Evolutionary conservation across 2,113 vertebrate genomes (phyloP).

Genomic region (Urocynchramus pylzowi): DNA sequence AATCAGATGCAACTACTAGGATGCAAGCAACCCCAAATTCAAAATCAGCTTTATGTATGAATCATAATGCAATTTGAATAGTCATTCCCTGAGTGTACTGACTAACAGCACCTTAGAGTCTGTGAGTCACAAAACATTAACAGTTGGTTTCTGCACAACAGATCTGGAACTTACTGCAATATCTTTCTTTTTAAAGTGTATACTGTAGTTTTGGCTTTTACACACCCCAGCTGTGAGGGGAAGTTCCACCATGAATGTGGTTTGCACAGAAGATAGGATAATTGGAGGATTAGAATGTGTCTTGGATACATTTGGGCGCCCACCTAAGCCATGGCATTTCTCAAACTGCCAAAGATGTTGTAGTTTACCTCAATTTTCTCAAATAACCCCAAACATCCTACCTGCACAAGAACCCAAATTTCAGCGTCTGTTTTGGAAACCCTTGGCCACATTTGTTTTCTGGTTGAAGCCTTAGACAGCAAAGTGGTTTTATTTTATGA

Average conservation of each 20-base stretch:
- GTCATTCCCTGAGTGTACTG: neutral
- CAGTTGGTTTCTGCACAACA: neutral
- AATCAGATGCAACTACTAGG: neutral
- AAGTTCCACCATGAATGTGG: neutral
- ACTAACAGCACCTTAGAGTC: neutral
- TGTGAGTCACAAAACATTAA: neutral
- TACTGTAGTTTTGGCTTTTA: neutral
- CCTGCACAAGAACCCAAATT: neutral
- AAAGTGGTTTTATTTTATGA: neutral
- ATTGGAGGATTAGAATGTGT: fast-evolving
- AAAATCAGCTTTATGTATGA: neutral
- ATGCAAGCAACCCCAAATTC: neutral
- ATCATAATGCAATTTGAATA: neutral
- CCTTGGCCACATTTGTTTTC: neutral
- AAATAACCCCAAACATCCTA: neutral
- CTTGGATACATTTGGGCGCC: neutral
- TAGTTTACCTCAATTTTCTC: neutral
- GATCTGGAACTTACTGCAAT: neutral
- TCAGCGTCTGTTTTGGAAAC: neutral
- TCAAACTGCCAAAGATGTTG: neutral
- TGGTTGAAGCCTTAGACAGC: neutral
- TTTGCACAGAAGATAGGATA: neutral
- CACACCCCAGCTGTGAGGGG: neutral
- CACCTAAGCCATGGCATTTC: neutral
- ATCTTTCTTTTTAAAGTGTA: neutral